These are phyloP conservation scores for Chaetura pelagica DNA, from an alignment of 2,113 vertebrate species.

Conservation along the genomic window DNA sequence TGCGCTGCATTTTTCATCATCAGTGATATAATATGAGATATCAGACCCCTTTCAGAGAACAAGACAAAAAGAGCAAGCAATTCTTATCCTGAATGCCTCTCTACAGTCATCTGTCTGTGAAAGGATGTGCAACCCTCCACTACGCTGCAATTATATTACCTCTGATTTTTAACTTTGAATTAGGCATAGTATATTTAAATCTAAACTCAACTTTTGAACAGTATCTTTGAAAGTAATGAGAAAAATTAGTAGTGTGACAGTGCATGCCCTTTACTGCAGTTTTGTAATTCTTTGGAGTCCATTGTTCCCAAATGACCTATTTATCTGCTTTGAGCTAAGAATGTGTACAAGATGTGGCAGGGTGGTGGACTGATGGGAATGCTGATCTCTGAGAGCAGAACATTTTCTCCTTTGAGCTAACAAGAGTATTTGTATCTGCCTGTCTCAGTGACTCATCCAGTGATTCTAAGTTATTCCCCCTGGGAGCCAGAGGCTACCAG, in stretches of 20 bases:
- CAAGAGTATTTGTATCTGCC: background rate
- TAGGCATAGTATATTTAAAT: background rate
- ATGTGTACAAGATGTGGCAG: background rate
- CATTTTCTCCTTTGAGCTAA: background rate
- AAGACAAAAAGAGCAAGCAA: background rate
- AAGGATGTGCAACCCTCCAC: background rate
- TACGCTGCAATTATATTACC: background rate
- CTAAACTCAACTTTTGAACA: background rate
- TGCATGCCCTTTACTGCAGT: background rate
- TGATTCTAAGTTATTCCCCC: background rate
- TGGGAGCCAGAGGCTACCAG: background rate
- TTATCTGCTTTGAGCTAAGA: background rate
- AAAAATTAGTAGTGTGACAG: background rate
- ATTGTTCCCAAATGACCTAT: background rate
- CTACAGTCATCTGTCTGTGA: background rate
- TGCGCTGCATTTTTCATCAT: background rate
- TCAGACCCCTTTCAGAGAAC: background rate
- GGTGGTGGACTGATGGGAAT: slow-evolving; percentile 23
- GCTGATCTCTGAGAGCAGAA: background rate
- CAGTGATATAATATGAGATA: background rate
- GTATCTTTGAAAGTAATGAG: background rate
- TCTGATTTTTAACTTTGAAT: background rate
- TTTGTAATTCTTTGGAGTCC: background rate
- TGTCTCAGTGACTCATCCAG: slow-evolving; percentile 13
- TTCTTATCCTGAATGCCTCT: background rate